Evolutionary conservation across 2,888 invertebrate genomes (phyloP).

Genomic region (Melanostoma mellinum): DNA sequence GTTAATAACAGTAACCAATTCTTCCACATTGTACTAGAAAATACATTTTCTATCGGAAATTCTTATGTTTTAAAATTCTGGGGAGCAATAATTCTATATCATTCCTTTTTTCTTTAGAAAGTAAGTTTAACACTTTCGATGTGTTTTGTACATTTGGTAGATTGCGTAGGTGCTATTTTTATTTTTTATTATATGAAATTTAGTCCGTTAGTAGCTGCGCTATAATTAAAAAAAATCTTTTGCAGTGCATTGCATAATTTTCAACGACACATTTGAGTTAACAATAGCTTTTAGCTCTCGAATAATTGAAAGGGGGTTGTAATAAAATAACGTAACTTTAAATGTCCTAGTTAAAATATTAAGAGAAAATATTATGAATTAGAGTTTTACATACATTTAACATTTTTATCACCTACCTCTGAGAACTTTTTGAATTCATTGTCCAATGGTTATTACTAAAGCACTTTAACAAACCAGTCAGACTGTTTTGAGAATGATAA

Average conservation of each 20-base stretch:
- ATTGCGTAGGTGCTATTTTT: neutral
- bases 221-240: conserved; percentile 4
- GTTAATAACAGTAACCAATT: too few relatives aligned
- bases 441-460: conserved; percentile 15
- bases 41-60: too few relatives aligned
- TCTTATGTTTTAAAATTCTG: too few relatives aligned
- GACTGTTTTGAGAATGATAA: conserved; percentile 9
- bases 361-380: conserved; percentile 6
- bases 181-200: neutral
- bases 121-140: neutral
- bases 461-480: conserved; percentile 12
- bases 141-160: neutral
- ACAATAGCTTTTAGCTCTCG: neutral
- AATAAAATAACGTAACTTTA: conserved; percentile 8
- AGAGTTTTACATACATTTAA: conserved; percentile 2
- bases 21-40: too few relatives aligned
- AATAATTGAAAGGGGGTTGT: conserved; percentile 2
- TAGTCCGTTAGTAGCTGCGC: conserved; percentile 1
- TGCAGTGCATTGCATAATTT: conserved; percentile 4
- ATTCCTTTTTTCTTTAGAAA: neutral
- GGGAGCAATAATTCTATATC: too few relatives aligned
- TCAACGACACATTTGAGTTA: neutral
- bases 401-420: conserved; percentile 19
- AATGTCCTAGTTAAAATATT: conserved; percentile 16
- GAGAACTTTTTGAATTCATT: conserved; percentile 20